Percentiles rank a stretch among this genome's conserved stretches.
These are phyloP conservation scores for Lepidochitona cinerea DNA, from an alignment of 2,888 invertebrate genomes.

Conservation along the genomic window DNA sequence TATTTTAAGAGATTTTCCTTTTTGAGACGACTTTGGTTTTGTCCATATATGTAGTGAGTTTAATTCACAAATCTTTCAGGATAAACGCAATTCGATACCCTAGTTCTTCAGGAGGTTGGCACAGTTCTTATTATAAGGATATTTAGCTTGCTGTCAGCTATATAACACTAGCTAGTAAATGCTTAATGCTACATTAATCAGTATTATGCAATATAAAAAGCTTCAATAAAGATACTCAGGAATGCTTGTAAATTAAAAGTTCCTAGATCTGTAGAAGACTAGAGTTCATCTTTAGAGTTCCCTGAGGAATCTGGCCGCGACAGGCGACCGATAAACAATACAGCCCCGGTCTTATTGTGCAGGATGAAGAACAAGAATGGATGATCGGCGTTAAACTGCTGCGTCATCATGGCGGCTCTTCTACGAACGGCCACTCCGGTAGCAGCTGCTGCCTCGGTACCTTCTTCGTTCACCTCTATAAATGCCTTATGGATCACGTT, in stretches of 20 bases:
- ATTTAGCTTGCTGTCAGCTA: no score
- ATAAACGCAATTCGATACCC: no score
- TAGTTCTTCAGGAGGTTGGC: no score
- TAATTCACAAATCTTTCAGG: no score
- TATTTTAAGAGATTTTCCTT: no score
- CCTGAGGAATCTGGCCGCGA: not conserved
- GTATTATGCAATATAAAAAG: no score
- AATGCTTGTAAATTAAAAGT: not conserved
- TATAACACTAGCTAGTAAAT: no score
- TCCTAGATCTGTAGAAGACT: not conserved
- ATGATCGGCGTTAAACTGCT: conserved; percentile 48
- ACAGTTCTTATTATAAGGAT: no score
- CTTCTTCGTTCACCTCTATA: conserved; percentile 48
- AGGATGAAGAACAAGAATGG: conserved; percentile 64
- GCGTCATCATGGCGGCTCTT: conserved; percentile 19
- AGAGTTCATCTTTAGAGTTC: not conserved
- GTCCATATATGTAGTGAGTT: no score
- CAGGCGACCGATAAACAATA: not conserved
- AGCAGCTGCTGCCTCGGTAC: conserved; percentile 48
- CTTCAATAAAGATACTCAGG: not conserved
- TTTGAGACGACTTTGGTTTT: no score
- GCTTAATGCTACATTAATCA: no score
- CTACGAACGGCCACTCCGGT: conserved; percentile 21
- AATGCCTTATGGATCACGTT: conserved; percentile 63
- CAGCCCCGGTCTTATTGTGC: conserved; percentile 21